Evolutionary conservation across 2,113 vertebrate genomes (phyloP), one percentile per base, ranked within the genome.

Genomic region (Hucho hucho): DNA sequence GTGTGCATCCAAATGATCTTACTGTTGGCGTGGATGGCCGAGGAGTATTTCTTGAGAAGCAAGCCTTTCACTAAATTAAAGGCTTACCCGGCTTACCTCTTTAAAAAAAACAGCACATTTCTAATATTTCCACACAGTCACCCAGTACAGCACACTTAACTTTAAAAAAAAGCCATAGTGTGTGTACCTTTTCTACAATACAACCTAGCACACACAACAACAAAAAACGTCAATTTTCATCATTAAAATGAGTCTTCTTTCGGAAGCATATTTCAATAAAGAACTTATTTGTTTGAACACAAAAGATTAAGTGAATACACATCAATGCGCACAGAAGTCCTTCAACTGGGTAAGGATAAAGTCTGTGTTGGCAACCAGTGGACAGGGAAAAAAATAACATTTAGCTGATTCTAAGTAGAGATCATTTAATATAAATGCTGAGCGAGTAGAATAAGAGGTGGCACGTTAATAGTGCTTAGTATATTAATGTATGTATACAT

Each of bases 361-460:
- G 89, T 93, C 89, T 92, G 92, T 43, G 37, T 91, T 93, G 89
- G 91, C 90, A 92, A 92, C 90, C 91, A 92, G 87, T 90, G 88
- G 87, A 43, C 37, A 43, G 37, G 37, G 37, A 58, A 71, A 59
- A 71, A 84, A 86, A 85, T 64, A 72, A 29, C 70, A 83, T 82
- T 83, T 87, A 80, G 86, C 90, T 88, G 90, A 92, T 92, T 92
- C 88, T 90, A 89, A 90, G 83, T 92, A 91, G 89, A 92, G 91
- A 91, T 92, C 90, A 93, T 93, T 93, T 93, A 91, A 93, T 93
- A 92, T 93, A 92, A 93, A 93, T 92, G 91, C 90, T 92, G 90
- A 91, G 89, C 87, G 84, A 89, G 90, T 93, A 90, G 89, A 89
- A 88, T 89, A 89, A 91, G 79, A 90, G 87, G 90, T 91, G 90